A percentile compares a stretch with the other conserved stretches of the same genome.
Conservation (phyloP, 2,888 invertebrate species). For the Teinopalpus imperialis region DNA sequence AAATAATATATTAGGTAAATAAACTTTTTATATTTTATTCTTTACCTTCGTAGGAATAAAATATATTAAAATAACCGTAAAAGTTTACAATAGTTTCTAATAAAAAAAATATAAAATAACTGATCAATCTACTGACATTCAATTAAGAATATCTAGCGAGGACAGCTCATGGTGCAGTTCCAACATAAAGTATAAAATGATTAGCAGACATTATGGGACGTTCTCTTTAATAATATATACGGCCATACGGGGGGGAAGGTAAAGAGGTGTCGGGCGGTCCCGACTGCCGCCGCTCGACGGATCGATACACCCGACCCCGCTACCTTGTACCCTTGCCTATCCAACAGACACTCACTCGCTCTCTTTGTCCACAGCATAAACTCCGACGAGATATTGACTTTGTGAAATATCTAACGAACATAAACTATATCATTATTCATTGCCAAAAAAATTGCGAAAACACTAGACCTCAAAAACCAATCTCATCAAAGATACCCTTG, state of each 20-base stretch:
- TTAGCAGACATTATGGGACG: background rate
- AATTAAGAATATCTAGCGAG: background rate
- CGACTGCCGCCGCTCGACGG: slow-evolving; percentile 42
- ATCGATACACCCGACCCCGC: slow-evolving; percentile 48
- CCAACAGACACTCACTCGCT: slow-evolving; percentile 37
- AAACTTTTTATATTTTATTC: no score
- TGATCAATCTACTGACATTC: slow-evolving; percentile 2
- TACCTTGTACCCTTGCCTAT: slow-evolving; percentile 52
- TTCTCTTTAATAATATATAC: slow-evolving; percentile 13
- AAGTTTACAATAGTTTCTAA: no score
- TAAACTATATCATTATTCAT: background rate
- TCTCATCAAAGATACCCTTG: no score
- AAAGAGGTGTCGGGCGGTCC: slow-evolving; percentile 51
- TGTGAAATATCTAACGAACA: background rate
- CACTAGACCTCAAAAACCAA: no score
- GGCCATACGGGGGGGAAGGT: slow-evolving; percentile 28
- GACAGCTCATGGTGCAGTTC: background rate
- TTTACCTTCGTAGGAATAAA: no score
- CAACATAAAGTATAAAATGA: background rate
- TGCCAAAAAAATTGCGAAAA: no score
- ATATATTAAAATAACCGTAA: no score
- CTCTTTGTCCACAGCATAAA: slow-evolving; percentile 5
- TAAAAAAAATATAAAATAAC: no score
- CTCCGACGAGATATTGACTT: background rate
- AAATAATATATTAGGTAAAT: no score